Evolutionary conservation across 2,113 vertebrate species (phyloP), one percentile per base, ranked within the genome.

Genomic region (Bagarius yarrelli): DNA sequence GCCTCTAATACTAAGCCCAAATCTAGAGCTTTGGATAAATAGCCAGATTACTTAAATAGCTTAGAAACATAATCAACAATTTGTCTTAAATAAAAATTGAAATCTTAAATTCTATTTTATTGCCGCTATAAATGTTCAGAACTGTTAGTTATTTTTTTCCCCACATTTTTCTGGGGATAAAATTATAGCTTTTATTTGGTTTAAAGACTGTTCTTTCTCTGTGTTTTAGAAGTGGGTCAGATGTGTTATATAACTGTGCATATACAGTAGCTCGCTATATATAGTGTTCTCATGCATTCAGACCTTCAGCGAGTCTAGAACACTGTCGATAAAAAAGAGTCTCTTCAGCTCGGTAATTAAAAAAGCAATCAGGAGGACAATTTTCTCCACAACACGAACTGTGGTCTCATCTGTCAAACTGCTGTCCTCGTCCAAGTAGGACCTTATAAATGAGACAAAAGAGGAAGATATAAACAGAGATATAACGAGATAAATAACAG

Each of bases 301-400:
- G 52, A 98, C 96, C 96, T 98, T 98, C 59, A 96, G 86, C 4
- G 96, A 97, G 87, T 97, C 95, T 19, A 94, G 81, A 13, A 96
- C 70, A 83, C 91, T 95, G 19, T 94, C 93, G 0, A 97, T 93
- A 67, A 97, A 94, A 84, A 96, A 89, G 79, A 96, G 94, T 57
- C 94, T 93, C 79, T 96, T 92, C 70, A 97, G 87, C 84, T 95
- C 92, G 1, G 90, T 91, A 69, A 92, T 59, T 0, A 90, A 89
- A 0, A 92, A 92, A 0, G 92, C 91, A 1, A 93, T 75, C 2
- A 90, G 87, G 32, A 91, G 88, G 79, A 95, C 90, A 21, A 91
- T 88, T 80, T 92, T 90, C 84, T 94, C 92, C 0, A 95, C 93
- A 79, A 94, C 81, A 61, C 83, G 89, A 73, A 95, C 93, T 0